Base-by-base conservation (phyloP, 2,797 vertebrate species). In the Pterois miles region DNA sequence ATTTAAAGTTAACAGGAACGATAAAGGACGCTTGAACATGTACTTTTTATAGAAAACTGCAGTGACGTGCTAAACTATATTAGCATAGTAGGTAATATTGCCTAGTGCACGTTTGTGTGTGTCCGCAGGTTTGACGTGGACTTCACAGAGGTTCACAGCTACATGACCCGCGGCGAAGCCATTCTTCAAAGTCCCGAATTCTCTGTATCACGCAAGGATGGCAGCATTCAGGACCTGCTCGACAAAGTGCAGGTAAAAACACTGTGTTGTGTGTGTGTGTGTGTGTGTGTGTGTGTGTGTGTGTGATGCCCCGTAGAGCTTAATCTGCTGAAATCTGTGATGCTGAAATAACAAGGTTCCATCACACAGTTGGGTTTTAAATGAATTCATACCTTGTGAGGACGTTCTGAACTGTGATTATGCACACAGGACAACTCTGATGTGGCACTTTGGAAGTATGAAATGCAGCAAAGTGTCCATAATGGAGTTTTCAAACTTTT, bases 131-230 rank as follows among this genome's bases (percentile, higher is more conserved):
- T 99, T 92, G 98, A 99, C 70, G 95, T 97, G 1, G 98, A 99
- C 85, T 97, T 96, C 86, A 99, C 98, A 9, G 98, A 99, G 94
- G 96, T 99, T 65, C 98, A 99, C 89, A 99, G 98, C 92, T 99
- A 97, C 95, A 99, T 99, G 96, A 99, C 98, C 22, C 96, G 98
- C 3, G 98, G 98, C 1, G 98, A 99, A 94, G 98, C 97, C 38
- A 94, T 97, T 89, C 94, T 99, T 20, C 98, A 99, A 91, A 98
- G 96, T 87, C 96, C 98, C 0, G 98, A 99, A 87, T 98, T 98
- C 83, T 96, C 97, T 1, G 52, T 97, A 76, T 97, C 95, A 12
- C 94, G 97, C 18, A 99, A 99, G 68, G 97, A 99, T 69, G 97
- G 97, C 75, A 96, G 96, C 86, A 90, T 99, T 74, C 94, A 97